Evolutionary conservation across 2,797 vertebrate species (phyloP).

Genomic region (Notolepis coatsorum): DNA sequence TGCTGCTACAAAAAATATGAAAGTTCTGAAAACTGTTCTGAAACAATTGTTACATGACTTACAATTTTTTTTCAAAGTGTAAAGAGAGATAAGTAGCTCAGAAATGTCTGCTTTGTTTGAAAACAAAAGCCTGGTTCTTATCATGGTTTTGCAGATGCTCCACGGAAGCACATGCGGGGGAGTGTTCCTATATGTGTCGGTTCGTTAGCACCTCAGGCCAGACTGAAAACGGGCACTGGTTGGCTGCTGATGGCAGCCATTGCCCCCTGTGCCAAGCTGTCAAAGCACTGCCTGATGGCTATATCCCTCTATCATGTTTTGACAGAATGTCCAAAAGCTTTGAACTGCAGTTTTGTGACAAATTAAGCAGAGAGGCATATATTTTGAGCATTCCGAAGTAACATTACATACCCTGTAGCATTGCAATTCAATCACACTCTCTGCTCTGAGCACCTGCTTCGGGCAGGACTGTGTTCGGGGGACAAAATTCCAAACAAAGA

Average conservation of each 20-base stretch:
- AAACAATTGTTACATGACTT: too few relatives aligned
- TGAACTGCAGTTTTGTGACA: slow-evolving; percentile 16
- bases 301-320: slow-evolving; percentile 40
- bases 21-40: slow-evolving; percentile 28
- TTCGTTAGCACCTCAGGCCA: slow-evolving; percentile 56
- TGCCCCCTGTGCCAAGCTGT: slow-evolving; percentile 51
- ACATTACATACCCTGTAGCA: slow-evolving; percentile 7
- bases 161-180: slow-evolving; percentile 40
- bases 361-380: slow-evolving; percentile 11
- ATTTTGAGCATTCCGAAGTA: slow-evolving; percentile 30
- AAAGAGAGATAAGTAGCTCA: slow-evolving; percentile 63
- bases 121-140: slow-evolving; percentile 62
- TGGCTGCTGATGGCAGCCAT: slow-evolving; percentile 54
- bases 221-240: slow-evolving; percentile 42
- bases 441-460: slow-evolving; percentile 11
- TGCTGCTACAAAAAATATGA: slow-evolving; percentile 14
- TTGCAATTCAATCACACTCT: slow-evolving; percentile 16
- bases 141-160: slow-evolving; percentile 68
- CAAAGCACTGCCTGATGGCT: slow-evolving; percentile 57
- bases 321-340: slow-evolving; percentile 42
- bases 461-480: neutral
- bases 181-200: slow-evolving; percentile 42
- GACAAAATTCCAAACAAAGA: neutral
- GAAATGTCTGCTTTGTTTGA: slow-evolving; percentile 47
- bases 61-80: slow-evolving; percentile 34